These are phyloP conservation scores for Dinothrombium tinctorium DNA, from an alignment of 1,140 invertebrate genomes.

Conservation along the genomic window DNA sequence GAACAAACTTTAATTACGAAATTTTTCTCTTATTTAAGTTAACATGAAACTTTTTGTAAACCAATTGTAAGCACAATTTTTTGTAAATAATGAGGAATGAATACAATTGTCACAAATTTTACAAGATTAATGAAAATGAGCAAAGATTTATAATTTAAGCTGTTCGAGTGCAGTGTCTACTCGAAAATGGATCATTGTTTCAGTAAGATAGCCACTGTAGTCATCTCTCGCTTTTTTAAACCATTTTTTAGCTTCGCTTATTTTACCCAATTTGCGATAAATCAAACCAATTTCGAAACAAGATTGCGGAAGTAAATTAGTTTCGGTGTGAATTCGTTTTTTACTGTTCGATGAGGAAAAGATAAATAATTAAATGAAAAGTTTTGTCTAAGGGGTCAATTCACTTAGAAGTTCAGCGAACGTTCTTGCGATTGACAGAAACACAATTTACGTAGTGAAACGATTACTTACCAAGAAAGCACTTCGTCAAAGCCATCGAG, in stretches of 20 bases:
- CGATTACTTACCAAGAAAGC: slow-evolving; percentile 1
- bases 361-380: background rate
- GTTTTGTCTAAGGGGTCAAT: background rate
- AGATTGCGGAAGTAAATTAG: slow-evolving; percentile 1
- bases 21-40: no score
- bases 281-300: slow-evolving; percentile 5
- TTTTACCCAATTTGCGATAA: background rate
- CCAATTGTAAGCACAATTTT: no score
- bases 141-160: no score
- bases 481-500: slow-evolving; percentile 5
- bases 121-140: no score
- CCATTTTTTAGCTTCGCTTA: slow-evolving; percentile 37
- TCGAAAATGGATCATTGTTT: slow-evolving; percentile 11
- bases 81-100: no score
- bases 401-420: no score
- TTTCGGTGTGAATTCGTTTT: slow-evolving; percentile 2
- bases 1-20: no score
- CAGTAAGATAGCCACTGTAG: slow-evolving; percentile 16
- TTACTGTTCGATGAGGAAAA: background rate
- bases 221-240: slow-evolving; percentile 48
- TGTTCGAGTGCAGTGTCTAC: background rate
- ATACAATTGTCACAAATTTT: no score
- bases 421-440: no score
- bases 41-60: no score
- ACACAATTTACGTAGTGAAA: background rate